Evolutionary conservation across 2,113 vertebrate genomes (phyloP).

Genomic region (Quiscalus mexicanus): DNA sequence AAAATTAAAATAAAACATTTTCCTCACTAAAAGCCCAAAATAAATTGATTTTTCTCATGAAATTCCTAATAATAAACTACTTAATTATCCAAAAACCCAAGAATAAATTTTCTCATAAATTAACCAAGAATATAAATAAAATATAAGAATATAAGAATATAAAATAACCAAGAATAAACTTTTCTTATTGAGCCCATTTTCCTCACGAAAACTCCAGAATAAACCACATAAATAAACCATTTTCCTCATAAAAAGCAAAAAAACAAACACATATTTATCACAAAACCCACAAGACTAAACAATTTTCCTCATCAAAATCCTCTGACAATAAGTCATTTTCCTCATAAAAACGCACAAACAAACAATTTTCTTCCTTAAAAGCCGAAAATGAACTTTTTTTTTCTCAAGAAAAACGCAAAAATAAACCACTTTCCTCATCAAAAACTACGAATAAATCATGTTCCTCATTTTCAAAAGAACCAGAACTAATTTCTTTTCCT

Average conservation of each 20-base stretch:
- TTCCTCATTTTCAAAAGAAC: background rate
- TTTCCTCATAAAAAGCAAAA: background rate
- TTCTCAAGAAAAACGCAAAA: background rate
- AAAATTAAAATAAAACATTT: fast-evolving
- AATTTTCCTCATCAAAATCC: background rate
- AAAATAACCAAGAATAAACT: background rate
- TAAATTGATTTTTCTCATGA: background rate
- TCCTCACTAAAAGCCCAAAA: background rate
- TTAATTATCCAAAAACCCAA: background rate
- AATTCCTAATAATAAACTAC: background rate
- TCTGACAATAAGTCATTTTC: background rate
- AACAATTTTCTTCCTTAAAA: background rate
- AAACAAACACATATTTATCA: background rate
- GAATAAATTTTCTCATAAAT: background rate
- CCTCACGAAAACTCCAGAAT: background rate
- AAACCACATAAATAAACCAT: background rate
- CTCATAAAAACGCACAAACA: background rate
- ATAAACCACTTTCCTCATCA: background rate
- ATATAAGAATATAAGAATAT: no score
- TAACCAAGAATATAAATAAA: no score
- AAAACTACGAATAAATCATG: background rate
- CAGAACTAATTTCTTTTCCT: background rate
- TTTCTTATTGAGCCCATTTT: background rate
- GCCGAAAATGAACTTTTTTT: background rate
- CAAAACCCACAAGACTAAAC: background rate